Percentiles rank a stretch among this genome's conserved stretches.
Evolutionary conservation across 92 coral and sea anemone species (phyloP).

Genomic region (Heteractis magnifica): DNA sequence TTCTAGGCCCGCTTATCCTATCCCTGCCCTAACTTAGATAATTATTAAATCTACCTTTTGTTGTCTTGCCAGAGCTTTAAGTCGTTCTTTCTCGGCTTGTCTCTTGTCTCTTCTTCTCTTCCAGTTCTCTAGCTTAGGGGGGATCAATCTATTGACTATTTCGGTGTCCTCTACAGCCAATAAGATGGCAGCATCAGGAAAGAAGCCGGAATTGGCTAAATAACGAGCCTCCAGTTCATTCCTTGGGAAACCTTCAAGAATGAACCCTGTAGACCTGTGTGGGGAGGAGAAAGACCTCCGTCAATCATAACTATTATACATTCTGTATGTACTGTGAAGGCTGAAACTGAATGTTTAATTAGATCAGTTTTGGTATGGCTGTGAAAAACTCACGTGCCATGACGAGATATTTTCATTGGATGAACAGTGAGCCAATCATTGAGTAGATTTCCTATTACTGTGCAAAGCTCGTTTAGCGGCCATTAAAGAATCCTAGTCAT

Average conservation of each 20-base stretch:
- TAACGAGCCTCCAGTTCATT: conserved; percentile 81
- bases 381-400: no score
- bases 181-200: conserved; percentile 79
- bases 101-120: conserved; percentile 84
- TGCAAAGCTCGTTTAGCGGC: no score
- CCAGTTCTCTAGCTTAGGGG: conserved; percentile 90
- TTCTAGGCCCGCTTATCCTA: no score
- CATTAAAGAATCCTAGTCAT: no score
- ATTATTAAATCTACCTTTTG: conserved; percentile 55
- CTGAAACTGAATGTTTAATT: no score
- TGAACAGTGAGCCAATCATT: no score
- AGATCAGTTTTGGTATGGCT: no score
- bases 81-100: conserved; percentile 84
- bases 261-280: conserved; percentile 80
- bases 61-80: conserved; percentile 73
- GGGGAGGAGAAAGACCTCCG: background rate
- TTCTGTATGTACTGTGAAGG: no score
- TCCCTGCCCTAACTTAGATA: background rate
- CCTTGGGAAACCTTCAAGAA: conserved; percentile 93
- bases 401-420: no score
- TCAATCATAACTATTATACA: background rate
- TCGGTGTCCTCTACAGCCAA: conserved; percentile 91
- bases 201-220: conserved; percentile 71
- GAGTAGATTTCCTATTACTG: no score
- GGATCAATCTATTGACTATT: conserved; percentile 77